Evolutionary conservation across 1,140 invertebrate species (phyloP), one percentile per base, ranked within the genome.

Genomic region (Leptopilina clavipes): DNA sequence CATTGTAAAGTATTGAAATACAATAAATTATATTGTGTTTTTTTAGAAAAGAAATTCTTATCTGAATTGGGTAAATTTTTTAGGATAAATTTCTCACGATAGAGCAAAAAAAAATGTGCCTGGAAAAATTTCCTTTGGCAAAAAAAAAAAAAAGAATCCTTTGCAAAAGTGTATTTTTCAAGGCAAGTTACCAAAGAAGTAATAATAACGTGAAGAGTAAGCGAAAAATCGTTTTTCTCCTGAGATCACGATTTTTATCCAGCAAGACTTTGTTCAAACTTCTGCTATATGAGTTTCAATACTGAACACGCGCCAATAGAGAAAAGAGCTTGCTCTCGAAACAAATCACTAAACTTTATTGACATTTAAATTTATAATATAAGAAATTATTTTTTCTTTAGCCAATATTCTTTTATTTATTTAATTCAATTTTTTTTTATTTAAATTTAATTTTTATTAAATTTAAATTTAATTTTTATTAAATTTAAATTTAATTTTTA

Each of bases 191-290:
- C 59, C 59, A 65, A n/a, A 65, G 59, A 65, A 65, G 59, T 65
- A 65, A 65, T 65, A 65, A 65, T 22, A 31, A 22, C 59, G 59
- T 59, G 56, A 59, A 19, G 59, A 65, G 59, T 65, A 65, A 65
- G 59, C 59, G 59, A 65, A 65, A 65, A 65, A 31, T 65, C 22
- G 59, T 19, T 65, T 31, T 12, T 11, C 59, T 65, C 25, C 22
- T n/a, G 59, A 65, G 59, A 22, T 65, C 59, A 65, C 59, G 59
- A 65, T 65, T 65, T 65, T 65, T 65, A 65, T 65, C 59, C 59
- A 65, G 22, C 10, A n/a, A 65, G 59, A 65, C 10, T 65, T 65
- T 65, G 59, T 31, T 37, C 25, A 14, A 65, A 65, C 22, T 65
- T 65, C 59, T 65, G 22, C 19, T 65, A 65, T 65, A 65, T 65